Conservation (phyloP, 2,888 invertebrate genomes). For the Apamea epomidion region DNA sequence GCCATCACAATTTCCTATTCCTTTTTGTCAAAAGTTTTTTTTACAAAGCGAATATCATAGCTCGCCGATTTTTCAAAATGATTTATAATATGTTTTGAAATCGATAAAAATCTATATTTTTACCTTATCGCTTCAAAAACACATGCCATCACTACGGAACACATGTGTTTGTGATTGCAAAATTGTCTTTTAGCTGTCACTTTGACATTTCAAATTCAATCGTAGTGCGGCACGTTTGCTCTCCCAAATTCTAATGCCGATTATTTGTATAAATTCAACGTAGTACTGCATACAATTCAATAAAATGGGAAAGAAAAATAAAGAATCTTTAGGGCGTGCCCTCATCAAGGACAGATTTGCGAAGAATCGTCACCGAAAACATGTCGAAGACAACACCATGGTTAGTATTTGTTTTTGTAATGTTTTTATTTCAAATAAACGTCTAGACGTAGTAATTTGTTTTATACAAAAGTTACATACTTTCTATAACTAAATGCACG, state of each 20-base stretch:
- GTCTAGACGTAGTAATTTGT: not conserved
- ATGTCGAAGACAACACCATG: conserved; percentile 93
- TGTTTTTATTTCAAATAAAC: conserved; percentile 11
- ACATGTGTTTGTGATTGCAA: conserved; percentile 14
- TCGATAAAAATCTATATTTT: too few species aligned
- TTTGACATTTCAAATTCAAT: conserved; percentile 23
- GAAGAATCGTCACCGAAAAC: conserved; percentile 91
- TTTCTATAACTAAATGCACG: not conserved
- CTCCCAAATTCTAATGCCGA: not conserved
- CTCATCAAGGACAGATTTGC: conserved; percentile 95
- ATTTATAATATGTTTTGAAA: too few species aligned
- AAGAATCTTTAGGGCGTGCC: conserved; percentile 92
- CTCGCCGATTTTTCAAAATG: too few species aligned
- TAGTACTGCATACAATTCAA: conserved; percentile 3
- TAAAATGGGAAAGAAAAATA: conserved; percentile 94
- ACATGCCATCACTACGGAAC: not conserved
- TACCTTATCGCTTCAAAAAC: too few species aligned
- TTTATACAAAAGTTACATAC: not conserved
- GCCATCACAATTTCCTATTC: too few species aligned
- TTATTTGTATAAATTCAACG: conserved; percentile 6
- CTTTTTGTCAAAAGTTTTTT: too few species aligned
- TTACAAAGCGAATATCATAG: too few species aligned
- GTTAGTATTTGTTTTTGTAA: conserved; percentile 83
- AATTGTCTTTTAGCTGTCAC: not conserved
- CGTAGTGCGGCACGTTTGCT: conserved; percentile 26